Conservation (phyloP, 1,140 invertebrate species). For the Asobara japonica region DNA sequence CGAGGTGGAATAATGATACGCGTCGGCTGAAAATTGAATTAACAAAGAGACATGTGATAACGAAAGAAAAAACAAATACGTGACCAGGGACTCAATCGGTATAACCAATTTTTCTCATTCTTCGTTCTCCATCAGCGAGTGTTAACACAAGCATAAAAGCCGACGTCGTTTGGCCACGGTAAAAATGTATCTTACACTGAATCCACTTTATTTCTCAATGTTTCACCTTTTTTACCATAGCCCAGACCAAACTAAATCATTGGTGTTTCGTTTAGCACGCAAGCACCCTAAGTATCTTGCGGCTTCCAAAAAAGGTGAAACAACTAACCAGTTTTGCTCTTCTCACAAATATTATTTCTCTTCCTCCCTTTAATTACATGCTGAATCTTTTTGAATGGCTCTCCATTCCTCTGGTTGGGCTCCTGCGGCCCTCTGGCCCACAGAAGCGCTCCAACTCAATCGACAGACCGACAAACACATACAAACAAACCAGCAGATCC, state of each 20-base stretch:
- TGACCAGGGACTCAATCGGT: too few relatives aligned
- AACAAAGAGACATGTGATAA: too few relatives aligned
- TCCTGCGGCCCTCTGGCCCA: not conserved
- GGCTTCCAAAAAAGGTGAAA: not conserved
- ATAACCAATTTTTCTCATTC: not conserved
- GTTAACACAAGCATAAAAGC: not conserved
- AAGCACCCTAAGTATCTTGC: not conserved
- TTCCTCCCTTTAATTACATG: slow-evolving; percentile 6
- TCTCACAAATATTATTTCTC: not conserved
- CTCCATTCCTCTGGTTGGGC: not conserved
- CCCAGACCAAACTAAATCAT: not conserved
- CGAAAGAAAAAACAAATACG: too few relatives aligned
- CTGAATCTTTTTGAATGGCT: not conserved
- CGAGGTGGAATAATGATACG: too few relatives aligned
- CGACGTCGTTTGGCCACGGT: not conserved
- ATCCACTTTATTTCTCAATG: not conserved
- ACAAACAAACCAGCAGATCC: not conserved
- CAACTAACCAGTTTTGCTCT: not conserved
- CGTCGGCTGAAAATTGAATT: too few relatives aligned
- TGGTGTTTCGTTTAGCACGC: not conserved
- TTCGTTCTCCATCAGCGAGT: not conserved
- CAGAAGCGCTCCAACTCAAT: not conserved
- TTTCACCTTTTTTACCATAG: not conserved
- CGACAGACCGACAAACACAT: too few relatives aligned
- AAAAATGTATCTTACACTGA: not conserved